A percentile compares a stretch with the other conserved stretches of the same genome.
These are phyloP conservation scores for Calliscelio sp. DNA, from an alignment of 2,888 invertebrate species.

Conservation along the genomic window DNA sequence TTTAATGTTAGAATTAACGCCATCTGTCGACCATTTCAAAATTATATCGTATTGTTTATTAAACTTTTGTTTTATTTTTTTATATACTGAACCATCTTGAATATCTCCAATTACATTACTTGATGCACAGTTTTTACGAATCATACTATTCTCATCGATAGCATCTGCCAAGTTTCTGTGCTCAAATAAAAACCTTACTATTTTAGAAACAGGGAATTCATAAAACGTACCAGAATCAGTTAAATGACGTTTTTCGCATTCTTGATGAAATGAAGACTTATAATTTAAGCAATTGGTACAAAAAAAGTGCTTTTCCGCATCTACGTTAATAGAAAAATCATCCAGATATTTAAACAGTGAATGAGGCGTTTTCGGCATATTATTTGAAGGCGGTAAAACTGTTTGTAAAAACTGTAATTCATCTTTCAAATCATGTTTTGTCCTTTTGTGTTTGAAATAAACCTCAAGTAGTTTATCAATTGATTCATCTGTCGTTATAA, in stretches of 20 bases:
- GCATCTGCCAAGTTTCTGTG: background rate
- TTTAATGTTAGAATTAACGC: conserved; percentile 14
- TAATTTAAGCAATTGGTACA: conserved; percentile 20
- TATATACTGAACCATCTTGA: conserved; percentile 42
- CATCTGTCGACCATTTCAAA: conserved; percentile 44
- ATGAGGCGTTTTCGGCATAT: conserved; percentile 14
- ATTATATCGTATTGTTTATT: conserved; percentile 39
- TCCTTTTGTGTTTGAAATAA: conserved; percentile 22
- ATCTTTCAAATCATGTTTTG: conserved; percentile 27
- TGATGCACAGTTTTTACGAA: no score
- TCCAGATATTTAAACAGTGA: conserved; percentile 17
- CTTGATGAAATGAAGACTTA: background rate
- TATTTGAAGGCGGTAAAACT: conserved; percentile 19
- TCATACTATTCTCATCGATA: conserved; percentile 1
- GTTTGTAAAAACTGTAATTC: conserved; percentile 22
- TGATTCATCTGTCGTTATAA: no score
- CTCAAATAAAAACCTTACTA: conserved; percentile 19
- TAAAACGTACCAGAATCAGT: background rate
- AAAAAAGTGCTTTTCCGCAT: conserved; percentile 10
- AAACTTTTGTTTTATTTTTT: conserved; percentile 1
- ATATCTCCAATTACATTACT: conserved; percentile 31
- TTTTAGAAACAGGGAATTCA: conserved; percentile 13
- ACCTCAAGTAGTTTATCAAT: background rate
- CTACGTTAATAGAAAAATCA: background rate
- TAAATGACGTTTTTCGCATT: background rate